Conservation (phyloP, 2,797 vertebrate species). For the Acipenser ruthenus region DNA sequence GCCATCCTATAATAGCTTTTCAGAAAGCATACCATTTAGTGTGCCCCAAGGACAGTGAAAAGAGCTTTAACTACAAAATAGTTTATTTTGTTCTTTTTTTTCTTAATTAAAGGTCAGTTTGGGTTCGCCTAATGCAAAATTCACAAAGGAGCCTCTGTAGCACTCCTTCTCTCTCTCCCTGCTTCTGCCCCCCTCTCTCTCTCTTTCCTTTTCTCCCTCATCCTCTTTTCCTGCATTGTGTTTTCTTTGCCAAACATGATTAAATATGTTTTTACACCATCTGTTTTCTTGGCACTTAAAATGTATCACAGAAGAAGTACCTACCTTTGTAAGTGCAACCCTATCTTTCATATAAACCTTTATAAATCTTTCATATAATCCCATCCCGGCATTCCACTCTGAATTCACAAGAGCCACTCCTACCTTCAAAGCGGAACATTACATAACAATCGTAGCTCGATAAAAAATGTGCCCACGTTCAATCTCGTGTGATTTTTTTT, state of each 20-base stretch:
- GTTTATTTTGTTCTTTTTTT: constrained; percentile 54
- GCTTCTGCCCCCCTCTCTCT: neutral
- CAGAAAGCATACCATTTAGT: constrained; percentile 55
- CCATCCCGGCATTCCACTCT: no score
- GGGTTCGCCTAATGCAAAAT: constrained; percentile 48
- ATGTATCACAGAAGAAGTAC: constrained; percentile 37
- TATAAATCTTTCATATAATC: no score
- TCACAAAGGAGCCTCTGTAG: constrained; percentile 40
- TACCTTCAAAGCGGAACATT: no score
- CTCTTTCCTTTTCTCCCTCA: neutral
- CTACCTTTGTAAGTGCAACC: neutral
- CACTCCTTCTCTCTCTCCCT: constrained; percentile 3
- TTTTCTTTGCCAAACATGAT: constrained; percentile 56
- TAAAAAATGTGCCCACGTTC: no score
- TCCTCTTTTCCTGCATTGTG: constrained; percentile 24
- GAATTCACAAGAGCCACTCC: no score
- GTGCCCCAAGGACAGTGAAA: constrained; percentile 51
- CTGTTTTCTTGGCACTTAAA: constrained; percentile 48
- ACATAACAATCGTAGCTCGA: no score
- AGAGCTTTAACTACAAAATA: constrained; percentile 29
- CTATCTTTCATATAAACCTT: no score
- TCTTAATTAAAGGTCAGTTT: constrained; percentile 70
- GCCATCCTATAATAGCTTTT: constrained; percentile 68
- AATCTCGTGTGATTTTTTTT: no score
- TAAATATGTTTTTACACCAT: constrained; percentile 54